These are phyloP conservation scores for Morus bassanus DNA, from an alignment of 2,797 vertebrate species.

Conservation along the genomic window DNA sequence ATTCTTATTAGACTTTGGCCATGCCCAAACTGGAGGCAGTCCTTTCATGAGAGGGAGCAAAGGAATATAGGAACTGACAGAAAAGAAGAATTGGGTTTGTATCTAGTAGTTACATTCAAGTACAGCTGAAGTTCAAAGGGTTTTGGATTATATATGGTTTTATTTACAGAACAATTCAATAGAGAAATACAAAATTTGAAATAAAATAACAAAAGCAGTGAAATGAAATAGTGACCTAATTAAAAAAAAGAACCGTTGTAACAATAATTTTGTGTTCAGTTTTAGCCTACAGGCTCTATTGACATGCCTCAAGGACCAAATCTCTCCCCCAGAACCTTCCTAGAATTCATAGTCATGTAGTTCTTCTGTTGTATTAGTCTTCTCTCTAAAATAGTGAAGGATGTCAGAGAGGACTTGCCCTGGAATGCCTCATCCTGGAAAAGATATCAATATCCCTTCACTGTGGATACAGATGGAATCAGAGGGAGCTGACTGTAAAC, in stretches of 20 bases:
- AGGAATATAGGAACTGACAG: background rate
- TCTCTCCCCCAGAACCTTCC: background rate
- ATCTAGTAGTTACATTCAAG: background rate
- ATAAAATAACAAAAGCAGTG: background rate
- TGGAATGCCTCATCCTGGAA: background rate
- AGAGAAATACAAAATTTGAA: background rate
- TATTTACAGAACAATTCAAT: background rate
- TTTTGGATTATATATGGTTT: fast-evolving
- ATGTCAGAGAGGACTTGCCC: background rate
- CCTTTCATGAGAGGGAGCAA: background rate
- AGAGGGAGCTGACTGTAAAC: background rate
- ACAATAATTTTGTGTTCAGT: background rate
- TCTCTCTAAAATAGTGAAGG: background rate
- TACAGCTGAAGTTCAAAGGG: background rate
- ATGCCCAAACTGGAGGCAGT: background rate
- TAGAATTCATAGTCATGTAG: background rate
- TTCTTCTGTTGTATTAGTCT: background rate
- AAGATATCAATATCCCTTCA: background rate
- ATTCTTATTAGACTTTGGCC: background rate
- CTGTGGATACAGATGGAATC: background rate
- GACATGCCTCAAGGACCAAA: background rate
- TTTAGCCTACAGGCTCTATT: background rate
- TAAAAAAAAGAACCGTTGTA: background rate
- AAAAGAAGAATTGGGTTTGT: background rate
- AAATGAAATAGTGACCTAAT: background rate